Evolutionary conservation across 2,113 vertebrate species (phyloP).

Genomic region (Pelusios castaneus): DNA sequence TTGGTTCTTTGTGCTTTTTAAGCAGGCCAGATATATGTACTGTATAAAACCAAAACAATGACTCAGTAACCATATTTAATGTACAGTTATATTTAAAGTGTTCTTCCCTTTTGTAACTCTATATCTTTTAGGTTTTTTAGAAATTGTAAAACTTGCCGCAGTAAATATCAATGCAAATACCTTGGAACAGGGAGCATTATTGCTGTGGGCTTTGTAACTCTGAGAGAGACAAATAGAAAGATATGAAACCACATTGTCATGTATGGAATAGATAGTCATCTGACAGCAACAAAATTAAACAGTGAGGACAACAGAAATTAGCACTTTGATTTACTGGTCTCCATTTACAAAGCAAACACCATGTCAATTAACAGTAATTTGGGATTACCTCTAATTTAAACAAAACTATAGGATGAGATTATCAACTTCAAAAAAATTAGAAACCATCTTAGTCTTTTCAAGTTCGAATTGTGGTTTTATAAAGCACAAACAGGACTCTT

Average conservation of each 20-base stretch:
- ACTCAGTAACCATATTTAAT: conserved; percentile 66
- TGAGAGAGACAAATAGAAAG: background rate
- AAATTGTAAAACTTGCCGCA: background rate
- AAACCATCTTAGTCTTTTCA: background rate
- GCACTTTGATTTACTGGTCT: conserved; percentile 44
- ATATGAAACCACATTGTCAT: background rate
- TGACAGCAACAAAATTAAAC: conserved; percentile 15
- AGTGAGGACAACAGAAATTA: conserved; percentile 38
- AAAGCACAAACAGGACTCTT: background rate
- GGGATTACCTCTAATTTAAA: conserved; percentile 17
- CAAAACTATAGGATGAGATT: conserved; percentile 23
- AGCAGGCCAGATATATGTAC: conserved; percentile 71
- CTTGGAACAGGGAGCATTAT: background rate
- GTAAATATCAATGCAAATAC: background rate
- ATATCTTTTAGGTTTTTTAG: background rate
- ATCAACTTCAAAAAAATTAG: background rate
- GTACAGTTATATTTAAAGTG: conserved; percentile 31
- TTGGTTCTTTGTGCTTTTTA: conserved; percentile 71
- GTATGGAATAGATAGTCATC: conserved; percentile 42
- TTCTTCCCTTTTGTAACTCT: background rate
- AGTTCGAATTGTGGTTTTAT: background rate
- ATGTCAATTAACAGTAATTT: conserved; percentile 39
- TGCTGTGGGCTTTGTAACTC: background rate
- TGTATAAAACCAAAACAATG: conserved; percentile 64
- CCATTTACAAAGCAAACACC: conserved; percentile 41